phyloP scores from a whole-genome alignment of 1,140 invertebrate species.

The Propsilocerus akamusi region DNA sequence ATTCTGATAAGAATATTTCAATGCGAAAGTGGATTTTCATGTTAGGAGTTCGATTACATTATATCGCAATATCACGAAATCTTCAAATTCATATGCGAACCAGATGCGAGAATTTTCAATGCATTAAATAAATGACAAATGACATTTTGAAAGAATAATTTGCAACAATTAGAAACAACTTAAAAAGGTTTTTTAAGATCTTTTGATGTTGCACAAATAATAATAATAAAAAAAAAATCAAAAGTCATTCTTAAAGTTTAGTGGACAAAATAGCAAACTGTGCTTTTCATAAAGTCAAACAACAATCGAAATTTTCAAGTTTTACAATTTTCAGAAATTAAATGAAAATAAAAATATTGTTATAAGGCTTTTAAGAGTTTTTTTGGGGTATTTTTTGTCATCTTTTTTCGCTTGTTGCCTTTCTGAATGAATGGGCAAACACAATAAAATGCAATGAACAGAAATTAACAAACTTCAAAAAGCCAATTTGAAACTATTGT shows the following conservation, averaged over 20 bases:
- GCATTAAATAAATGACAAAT: neutral
- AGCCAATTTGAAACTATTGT: constrained; percentile 2
- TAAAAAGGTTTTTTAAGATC: neutral
- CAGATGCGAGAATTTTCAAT: too few relatives aligned
- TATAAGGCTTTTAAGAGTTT: neutral
- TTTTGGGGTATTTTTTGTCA: too few relatives aligned
- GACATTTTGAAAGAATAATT: constrained; percentile 1
- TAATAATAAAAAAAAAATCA: neutral
- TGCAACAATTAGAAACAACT: constrained; percentile 1
- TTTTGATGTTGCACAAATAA: neutral
- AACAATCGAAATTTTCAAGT: neutral
- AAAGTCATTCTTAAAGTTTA: constrained; percentile 1
- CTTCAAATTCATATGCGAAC: too few relatives aligned
- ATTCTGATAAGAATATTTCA: too few relatives aligned
- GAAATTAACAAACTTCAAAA: neutral
- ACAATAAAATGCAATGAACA: neutral
- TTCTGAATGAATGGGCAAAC: neutral
- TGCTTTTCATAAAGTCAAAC: neutral
- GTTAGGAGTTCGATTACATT: too few relatives aligned
- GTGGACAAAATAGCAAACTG: neutral
- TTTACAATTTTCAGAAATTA: constrained; percentile 1
- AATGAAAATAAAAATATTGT: constrained; percentile 2
- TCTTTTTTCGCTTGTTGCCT: too few relatives aligned
- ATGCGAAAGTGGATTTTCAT: too few relatives aligned
- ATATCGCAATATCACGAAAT: too few relatives aligned